Base-by-base conservation (phyloP, 2,113 vertebrate genomes). In the Carlito syrichta region DNA sequence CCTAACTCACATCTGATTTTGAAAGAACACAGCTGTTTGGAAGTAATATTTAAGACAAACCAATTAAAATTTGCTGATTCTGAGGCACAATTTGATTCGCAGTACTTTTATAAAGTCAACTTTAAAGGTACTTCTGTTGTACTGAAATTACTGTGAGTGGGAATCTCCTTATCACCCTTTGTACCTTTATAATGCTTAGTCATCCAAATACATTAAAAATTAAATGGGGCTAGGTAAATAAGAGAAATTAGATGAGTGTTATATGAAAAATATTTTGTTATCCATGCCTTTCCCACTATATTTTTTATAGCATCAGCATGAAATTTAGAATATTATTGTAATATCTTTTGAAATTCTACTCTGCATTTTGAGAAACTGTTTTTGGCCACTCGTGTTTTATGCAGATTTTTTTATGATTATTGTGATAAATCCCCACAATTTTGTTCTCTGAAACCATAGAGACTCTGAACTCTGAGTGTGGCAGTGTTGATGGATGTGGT, bases 321-420 rank as follows among this genome's bases (percentile, higher is more conserved):
- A 94, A 68, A 86, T 94, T 86, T 86, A 30, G 63, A 73, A 79
- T 89, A 88, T 91, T 32, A 86, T 66, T 83, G 9, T 79, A 19
- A 1, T 84, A 62, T 89, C 86, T 96, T 96, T 97, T 89, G 58
- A 96, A 94, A 91, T 83, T 89, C 50, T 63, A 43, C 3, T 68
- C 32, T 92, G 48, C 52, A 56, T 86, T 89, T 95, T 86, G 66
- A 12, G n/a, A 89, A 95, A 88, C 77, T 86, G 66, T 12, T 68
- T 97, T 89, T 95, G 89, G 48, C 97, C 73, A 89, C 66, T 91
- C 32, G 91, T 77, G 50, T 84, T 92, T 89, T 84, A 95, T 96
- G 89, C 54, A 97, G 81, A 96, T 97, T 85, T 97, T 85, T 92
- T 87, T 90, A 95, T 91, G 85, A 94, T 77, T 92, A 71, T 89